These are phyloP conservation scores for Nipponia nippon DNA, from an alignment of 2,113 vertebrate genomes.

Conservation along the genomic window DNA sequence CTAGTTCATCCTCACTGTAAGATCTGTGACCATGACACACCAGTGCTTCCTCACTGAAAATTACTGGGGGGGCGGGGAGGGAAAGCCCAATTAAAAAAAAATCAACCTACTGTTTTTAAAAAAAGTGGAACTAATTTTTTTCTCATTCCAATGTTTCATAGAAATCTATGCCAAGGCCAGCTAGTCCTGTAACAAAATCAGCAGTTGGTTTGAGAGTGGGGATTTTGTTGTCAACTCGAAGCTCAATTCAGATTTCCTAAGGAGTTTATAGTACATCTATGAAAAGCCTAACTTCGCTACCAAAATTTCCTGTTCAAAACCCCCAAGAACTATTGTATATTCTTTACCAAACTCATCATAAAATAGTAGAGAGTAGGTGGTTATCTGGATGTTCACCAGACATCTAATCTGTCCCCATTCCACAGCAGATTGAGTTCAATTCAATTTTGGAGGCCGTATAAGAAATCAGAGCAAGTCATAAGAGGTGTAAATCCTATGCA, in stretches of 20 bases:
- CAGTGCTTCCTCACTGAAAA: not conserved
- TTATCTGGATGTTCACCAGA: not conserved
- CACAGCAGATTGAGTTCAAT: not conserved
- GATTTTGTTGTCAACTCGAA: not conserved
- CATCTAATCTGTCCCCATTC: not conserved
- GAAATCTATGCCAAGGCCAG: not conserved
- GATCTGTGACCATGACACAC: not conserved
- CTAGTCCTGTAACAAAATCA: not conserved
- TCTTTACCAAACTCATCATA: not conserved
- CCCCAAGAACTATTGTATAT: not conserved
- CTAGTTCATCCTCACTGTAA: not conserved
- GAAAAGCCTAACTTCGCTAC: not conserved
- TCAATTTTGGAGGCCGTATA: not conserved
- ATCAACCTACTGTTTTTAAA: not conserved
- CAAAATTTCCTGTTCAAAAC: not conserved
- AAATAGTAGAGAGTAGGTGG: not conserved
- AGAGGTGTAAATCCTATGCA: not conserved
- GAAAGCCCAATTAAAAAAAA: not conserved
- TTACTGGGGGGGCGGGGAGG: not conserved
- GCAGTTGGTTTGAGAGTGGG: not conserved
- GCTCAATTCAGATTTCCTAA: not conserved
- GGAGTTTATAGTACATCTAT: not conserved
- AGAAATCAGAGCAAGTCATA: not conserved
- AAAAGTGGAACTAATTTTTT: not conserved
- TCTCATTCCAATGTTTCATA: not conserved